A percentile compares a stretch with the other conserved stretches of the same genome.
Conservation (phyloP, 1,140 invertebrate species). For the Mamestra configurata region DNA sequence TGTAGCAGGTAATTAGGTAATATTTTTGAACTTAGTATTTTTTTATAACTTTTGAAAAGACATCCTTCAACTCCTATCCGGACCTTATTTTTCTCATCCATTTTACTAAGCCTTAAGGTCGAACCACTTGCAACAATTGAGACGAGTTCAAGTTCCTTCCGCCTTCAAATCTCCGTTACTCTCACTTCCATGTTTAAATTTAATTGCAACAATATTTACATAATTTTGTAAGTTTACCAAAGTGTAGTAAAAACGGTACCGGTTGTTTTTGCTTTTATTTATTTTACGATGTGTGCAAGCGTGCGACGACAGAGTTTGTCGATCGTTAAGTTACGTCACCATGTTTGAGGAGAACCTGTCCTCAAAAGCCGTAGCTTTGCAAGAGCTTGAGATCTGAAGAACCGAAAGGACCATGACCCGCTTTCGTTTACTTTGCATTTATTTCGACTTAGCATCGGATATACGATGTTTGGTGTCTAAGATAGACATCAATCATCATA, state of each 20-base stretch:
- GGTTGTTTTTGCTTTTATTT: conserved; percentile 54
- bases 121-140: neutral
- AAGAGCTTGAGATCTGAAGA: conserved; percentile 73
- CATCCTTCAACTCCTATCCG: no score
- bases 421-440: conserved; percentile 65
- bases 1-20: no score
- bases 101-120: neutral
- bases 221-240: neutral
- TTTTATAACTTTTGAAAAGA: no score
- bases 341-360: conserved; percentile 69
- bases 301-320: conserved; percentile 61
- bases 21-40: no score
- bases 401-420: conserved; percentile 77
- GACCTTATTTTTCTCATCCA: neutral
- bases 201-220: neutral
- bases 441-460: conserved; percentile 54
- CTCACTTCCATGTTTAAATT: neutral
- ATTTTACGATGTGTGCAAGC: conserved; percentile 70
- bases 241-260: neutral
- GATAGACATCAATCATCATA: conserved; percentile 44
- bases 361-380: conserved; percentile 64
- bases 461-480: conserved; percentile 12
- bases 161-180: neutral
- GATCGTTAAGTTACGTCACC: conserved; percentile 66
- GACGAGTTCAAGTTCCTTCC: neutral